phyloP scores from a whole-genome alignment of 2,888 invertebrate genomes.

The Plebejus anna region DNA sequence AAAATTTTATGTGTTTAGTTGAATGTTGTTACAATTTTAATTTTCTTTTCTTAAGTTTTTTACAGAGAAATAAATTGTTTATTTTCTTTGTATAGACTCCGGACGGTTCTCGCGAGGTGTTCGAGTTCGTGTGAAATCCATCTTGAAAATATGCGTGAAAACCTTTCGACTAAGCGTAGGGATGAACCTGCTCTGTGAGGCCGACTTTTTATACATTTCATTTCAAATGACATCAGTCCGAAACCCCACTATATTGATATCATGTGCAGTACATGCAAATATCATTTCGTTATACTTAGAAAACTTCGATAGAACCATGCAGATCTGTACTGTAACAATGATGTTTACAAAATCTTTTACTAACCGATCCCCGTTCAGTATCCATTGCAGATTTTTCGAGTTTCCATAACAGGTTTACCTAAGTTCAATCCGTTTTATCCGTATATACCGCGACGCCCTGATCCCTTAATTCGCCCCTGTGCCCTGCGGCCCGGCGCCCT shows the following conservation, averaged over 20 bases:
- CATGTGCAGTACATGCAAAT: no score
- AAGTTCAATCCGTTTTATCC: neutral
- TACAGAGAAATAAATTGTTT: no score
- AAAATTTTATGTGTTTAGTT: neutral
- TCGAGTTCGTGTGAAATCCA: no score
- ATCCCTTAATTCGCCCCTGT: neutral
- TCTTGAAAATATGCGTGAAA: no score
- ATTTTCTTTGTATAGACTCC: no score
- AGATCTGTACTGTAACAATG: neutral
- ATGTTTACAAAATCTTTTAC: neutral
- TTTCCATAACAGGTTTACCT: neutral
- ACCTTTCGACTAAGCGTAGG: no score
- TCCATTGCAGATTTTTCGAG: neutral
- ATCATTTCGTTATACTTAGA: neutral
- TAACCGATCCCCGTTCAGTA: neutral
- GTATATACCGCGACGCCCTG: neutral
- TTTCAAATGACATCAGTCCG: no score
- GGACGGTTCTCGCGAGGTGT: no score
- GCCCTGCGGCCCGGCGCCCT: neutral
- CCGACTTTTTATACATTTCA: no score
- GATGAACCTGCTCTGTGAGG: no score
- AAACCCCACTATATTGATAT: no score
- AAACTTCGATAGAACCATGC: no score
- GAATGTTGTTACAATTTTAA: neutral
- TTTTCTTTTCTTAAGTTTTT: neutral